phyloP scores from a whole-genome alignment of 2,113 vertebrate genomes.

The Sinocyclocheilus anshuiensis region DNA sequence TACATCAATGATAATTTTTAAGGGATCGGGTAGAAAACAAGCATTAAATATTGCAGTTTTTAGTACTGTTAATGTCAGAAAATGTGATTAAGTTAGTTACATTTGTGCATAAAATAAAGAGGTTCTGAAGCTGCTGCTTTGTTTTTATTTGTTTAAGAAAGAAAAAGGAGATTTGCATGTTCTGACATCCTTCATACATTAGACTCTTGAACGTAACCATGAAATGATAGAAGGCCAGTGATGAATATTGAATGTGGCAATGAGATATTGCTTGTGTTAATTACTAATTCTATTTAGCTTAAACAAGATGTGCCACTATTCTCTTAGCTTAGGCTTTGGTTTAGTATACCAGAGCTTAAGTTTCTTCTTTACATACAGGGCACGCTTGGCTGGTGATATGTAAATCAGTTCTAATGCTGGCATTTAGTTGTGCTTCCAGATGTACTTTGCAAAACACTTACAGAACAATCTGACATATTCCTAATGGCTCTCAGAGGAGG shows the following conservation, averaged over 20 bases:
- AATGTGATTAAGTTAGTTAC: background rate
- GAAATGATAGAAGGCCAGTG: slow-evolving; percentile 43
- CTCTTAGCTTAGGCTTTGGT: background rate
- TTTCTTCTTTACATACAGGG: background rate
- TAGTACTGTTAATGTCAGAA: background rate
- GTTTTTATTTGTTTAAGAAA: background rate
- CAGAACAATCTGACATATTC: background rate
- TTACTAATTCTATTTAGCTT: slow-evolving; percentile 29
- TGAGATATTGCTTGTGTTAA: slow-evolving; percentile 28
- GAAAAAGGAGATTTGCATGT: background rate
- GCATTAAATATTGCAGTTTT: background rate
- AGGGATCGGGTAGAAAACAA: background rate
- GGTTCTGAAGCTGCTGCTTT: background rate
- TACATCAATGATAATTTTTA: background rate
- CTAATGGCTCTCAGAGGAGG: background rate
- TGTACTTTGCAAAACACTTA: slow-evolving; percentile 11
- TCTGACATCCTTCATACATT: slow-evolving; percentile 23
- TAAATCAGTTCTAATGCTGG: slow-evolving; percentile 12
- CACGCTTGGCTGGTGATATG: slow-evolving; percentile 8
- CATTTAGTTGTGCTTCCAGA: slow-evolving; percentile 2
- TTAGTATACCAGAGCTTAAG: background rate
- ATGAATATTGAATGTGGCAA: slow-evolving; percentile 44
- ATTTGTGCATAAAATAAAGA: background rate
- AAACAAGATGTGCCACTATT: slow-evolving; percentile 14
- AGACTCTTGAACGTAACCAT: slow-evolving; percentile 42